phyloP scores from a whole-genome alignment of 2,888 invertebrate genomes.

The Endomychus coccineus region DNA sequence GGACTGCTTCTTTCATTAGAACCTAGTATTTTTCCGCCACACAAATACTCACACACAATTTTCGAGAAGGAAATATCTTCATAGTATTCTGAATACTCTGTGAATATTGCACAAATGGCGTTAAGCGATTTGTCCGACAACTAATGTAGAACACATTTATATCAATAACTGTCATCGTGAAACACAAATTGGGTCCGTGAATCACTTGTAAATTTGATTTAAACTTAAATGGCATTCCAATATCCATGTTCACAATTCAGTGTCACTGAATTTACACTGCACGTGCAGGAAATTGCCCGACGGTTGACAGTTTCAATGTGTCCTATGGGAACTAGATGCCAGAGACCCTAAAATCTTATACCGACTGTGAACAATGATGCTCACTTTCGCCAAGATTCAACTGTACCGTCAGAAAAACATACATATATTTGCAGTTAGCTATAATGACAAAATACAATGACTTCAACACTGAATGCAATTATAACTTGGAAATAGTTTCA shows the following conservation, averaged over 20 bases:
- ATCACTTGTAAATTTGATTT: slow-evolving; percentile 39
- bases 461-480: no score
- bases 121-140: slow-evolving; percentile 12
- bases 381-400: no score
- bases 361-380: slow-evolving; percentile 11
- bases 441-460: no score
- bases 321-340: slow-evolving; percentile 27
- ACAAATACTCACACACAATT: no score
- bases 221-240: slow-evolving; percentile 40
- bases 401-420: no score
- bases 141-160: slow-evolving; percentile 30
- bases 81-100: no score
- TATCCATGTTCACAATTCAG: slow-evolving; percentile 37
- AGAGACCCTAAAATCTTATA: slow-evolving; percentile 17
- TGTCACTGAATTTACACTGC: slow-evolving; percentile 30
- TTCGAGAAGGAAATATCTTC: no score
- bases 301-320: slow-evolving; percentile 34
- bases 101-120: no score
- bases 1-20: no score
- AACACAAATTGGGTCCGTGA: slow-evolving; percentile 31
- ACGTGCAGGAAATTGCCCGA: slow-evolving; percentile 34
- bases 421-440: no score
- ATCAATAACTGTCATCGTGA: slow-evolving; percentile 34
- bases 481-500: no score
- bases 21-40: no score